phyloP scores from a whole-genome alignment of 2,888 invertebrate species.

The Aphelenchoides bicaudatus region DNA sequence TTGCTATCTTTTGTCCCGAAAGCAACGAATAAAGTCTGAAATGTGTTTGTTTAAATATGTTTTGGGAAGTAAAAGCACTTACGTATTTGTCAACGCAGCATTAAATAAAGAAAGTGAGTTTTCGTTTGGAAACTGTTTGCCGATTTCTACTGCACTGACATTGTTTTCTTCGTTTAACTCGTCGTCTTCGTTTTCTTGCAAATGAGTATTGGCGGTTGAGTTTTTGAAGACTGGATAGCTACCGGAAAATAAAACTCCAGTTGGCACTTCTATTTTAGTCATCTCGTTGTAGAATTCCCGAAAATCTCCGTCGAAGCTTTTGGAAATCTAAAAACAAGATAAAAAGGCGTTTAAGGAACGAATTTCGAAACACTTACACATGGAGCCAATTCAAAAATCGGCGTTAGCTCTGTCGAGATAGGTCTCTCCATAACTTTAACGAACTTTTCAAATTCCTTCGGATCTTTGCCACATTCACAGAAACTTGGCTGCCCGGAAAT shows the following conservation, averaged over 20 bases:
- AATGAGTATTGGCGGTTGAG: not conserved
- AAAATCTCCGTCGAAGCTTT: constrained; percentile 22
- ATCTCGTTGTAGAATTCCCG: constrained; percentile 18
- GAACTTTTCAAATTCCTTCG: constrained; percentile 30
- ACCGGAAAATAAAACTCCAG: constrained; percentile 11
- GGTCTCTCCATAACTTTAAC: constrained; percentile 26
- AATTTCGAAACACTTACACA: constrained; percentile 31
- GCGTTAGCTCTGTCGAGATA: constrained; percentile 29
- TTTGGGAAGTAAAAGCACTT: not conserved
- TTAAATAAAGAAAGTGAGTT: constrained; percentile 15
- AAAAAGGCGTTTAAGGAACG: not conserved
- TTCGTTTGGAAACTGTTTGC: constrained; percentile 18
- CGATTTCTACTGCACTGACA: constrained; percentile 5
- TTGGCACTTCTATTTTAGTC: not conserved
- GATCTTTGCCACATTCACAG: constrained; percentile 30
- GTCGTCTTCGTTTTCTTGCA: not conserved
- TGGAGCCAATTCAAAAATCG: constrained; percentile 35
- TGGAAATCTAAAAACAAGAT: constrained; percentile 27
- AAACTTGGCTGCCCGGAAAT: constrained; percentile 20
- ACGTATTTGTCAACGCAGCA: constrained; percentile 5
- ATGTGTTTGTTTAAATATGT: not conserved
- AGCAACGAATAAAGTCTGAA: constrained; percentile 45
- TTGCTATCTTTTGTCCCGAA: constrained; percentile 43
- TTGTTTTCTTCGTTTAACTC: constrained; percentile 5
- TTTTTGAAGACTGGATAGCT: constrained; percentile 8